Evolutionary conservation across 2,888 invertebrate genomes (phyloP).

Genomic region (Mythimna loreyi): DNA sequence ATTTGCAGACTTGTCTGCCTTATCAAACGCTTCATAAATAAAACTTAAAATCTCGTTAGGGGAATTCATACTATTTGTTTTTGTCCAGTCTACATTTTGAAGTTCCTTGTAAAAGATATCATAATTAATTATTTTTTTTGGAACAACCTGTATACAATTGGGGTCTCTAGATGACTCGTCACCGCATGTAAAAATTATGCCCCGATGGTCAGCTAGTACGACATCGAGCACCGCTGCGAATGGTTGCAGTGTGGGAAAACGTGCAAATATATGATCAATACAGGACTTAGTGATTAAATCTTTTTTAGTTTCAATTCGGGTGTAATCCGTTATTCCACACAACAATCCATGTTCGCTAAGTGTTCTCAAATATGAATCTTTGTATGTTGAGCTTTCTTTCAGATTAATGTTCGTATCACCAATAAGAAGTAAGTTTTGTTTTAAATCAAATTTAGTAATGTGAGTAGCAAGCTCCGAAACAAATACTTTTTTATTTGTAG

Average conservation of each 20-base stretch:
- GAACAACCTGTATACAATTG: background rate
- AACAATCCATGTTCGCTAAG: background rate
- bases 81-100: too few relatives aligned
- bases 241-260: background rate
- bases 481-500: too few relatives aligned
- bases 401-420: background rate
- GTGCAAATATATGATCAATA: background rate
- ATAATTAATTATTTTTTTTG: background rate
- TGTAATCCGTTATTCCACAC: background rate
- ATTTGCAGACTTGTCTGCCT: too few relatives aligned
- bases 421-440: background rate
- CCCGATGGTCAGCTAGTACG: background rate
- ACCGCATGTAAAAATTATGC: background rate
- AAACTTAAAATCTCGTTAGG: too few relatives aligned
- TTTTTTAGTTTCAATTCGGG: background rate
- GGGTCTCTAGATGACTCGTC: background rate
- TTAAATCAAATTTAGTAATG: background rate
- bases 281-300: background rate
- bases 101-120: too few relatives aligned
- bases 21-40: too few relatives aligned
- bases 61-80: too few relatives aligned
- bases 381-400: too few relatives aligned
- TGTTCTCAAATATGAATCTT: too few relatives aligned
- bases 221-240: constrained; percentile 1
- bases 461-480: background rate